Evolutionary conservation across 2,797 vertebrate species (phyloP).

Genomic region (Mycteria americana): DNA sequence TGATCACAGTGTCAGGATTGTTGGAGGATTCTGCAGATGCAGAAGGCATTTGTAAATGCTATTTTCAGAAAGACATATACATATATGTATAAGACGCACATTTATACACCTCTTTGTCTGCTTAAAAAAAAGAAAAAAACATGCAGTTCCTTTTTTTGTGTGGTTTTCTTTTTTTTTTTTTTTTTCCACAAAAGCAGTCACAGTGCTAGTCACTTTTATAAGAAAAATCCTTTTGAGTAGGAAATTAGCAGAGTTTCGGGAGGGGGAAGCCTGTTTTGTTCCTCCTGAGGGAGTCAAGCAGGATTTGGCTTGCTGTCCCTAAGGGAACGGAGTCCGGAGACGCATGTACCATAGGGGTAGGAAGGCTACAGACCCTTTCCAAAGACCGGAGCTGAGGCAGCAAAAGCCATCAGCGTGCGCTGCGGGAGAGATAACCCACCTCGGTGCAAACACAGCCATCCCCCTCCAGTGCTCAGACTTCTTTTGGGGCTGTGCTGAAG

Average conservation of each 20-base stretch:
- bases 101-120: conserved; percentile 45
- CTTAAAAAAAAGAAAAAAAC: neutral
- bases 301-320: neutral
- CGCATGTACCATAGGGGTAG: fast-evolving
- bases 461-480: neutral
- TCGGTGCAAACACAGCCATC: neutral
- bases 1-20: conserved; percentile 40
- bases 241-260: neutral
- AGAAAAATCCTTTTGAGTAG: neutral
- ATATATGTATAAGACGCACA: conserved; percentile 52
- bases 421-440: neutral
- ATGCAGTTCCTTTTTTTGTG: neutral
- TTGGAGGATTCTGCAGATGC: conserved; percentile 32
- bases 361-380: neutral
- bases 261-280: neutral
- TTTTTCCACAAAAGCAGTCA: neutral
- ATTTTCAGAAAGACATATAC: conserved; percentile 42
- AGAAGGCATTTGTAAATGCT: conserved; percentile 32
- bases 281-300: neutral
- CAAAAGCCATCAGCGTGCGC: neutral
- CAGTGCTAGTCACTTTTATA: neutral
- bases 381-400: neutral
- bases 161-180: neutral
- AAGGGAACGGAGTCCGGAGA: neutral
- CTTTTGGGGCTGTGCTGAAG: neutral